Base-by-base conservation (phyloP, 2,888 invertebrate genomes). In the Rhorus exstirpatorius region DNA sequence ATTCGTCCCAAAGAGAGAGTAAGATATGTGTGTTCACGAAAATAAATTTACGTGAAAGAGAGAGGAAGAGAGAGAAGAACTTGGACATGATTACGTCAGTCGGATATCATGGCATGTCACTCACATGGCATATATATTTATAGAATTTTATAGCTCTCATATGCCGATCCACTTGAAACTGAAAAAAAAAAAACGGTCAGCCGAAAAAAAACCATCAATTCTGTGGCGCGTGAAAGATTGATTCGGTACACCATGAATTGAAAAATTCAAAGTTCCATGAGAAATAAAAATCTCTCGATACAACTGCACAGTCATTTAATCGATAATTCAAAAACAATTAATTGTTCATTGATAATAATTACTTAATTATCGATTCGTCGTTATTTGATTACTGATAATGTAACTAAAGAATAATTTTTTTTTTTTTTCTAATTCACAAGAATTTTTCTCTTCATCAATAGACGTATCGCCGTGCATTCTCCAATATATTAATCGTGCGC, bases 31-130 rank as follows among this genome's bases (percentile, higher is more conserved):
- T 26, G 12, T 31, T 46, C 14, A 58, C 31, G 10, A 21, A 60
- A 71, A 46, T 71, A 60, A 49, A 26, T 71, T 60, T 38, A 1
- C 24, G 65, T 24, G n/a, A n/a, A n/a, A n/a, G 17, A 46, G 26
- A 46, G 38, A 35, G 31, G 3, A 38, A 38, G 7, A 38, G 21
- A 61, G 58, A 17, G 44, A 44, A 44, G 21, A 6, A 17, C 61
- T 12, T 17, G 49, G 4, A 14, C 19, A 8, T 10, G 58, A 55
- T 68, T 38, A 68, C 53, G 68, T 68, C 53, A 51, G 38, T 58
- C 26, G 58, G 12, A 31, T 46, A 46, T 71, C 8, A 17, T 58
- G 38, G 31, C 58, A 58, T 58, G 44, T 46, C 58, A 44, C 17
- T 70, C 26, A 8, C 41, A 70, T 70, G 41, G 1, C 26, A 12